A percentile compares a stretch with the other conserved stretches of the same genome.
Conservation (phyloP, 2,888 invertebrate species). For the Hartigia nigra region DNA sequence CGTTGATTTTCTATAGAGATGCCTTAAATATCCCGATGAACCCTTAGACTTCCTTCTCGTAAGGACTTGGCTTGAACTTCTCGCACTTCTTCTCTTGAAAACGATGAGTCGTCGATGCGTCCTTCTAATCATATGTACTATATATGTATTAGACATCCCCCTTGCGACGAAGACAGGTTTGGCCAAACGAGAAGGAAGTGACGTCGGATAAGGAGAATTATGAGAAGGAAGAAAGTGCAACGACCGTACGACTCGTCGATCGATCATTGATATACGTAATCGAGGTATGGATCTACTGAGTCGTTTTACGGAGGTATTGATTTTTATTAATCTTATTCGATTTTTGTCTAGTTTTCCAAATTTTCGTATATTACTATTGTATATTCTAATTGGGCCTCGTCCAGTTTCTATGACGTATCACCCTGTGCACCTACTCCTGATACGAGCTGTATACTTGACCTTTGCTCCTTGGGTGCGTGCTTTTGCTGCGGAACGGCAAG, state of each 20-base stretch:
- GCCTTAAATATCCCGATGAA: slow-evolving; percentile 36
- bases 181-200: not conserved
- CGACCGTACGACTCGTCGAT: not conserved
- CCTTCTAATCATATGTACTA: not conserved
- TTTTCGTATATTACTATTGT: not conserved
- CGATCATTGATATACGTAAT: not conserved
- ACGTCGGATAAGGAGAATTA: not conserved
- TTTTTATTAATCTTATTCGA: not conserved
- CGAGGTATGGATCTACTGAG: not conserved
- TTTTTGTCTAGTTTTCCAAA: not conserved
- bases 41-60: not conserved
- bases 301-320: not conserved
- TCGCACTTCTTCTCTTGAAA: not conserved
- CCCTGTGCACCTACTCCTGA: slow-evolving; percentile 12
- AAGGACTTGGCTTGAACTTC: not conserved
- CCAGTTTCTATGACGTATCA: not conserved
- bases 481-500: slow-evolving; percentile 39
- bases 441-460: slow-evolving; percentile 48
- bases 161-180: not conserved
- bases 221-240: not conserved
- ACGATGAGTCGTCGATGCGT: not conserved
- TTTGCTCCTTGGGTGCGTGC: slow-evolving; percentile 49
- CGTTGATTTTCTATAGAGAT: slow-evolving; percentile 54
- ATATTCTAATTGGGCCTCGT: not conserved
- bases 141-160: not conserved